These are phyloP conservation scores for Enteromius mattozi DNA, from an alignment of 2,797 vertebrate genomes.

Conservation along the genomic window DNA sequence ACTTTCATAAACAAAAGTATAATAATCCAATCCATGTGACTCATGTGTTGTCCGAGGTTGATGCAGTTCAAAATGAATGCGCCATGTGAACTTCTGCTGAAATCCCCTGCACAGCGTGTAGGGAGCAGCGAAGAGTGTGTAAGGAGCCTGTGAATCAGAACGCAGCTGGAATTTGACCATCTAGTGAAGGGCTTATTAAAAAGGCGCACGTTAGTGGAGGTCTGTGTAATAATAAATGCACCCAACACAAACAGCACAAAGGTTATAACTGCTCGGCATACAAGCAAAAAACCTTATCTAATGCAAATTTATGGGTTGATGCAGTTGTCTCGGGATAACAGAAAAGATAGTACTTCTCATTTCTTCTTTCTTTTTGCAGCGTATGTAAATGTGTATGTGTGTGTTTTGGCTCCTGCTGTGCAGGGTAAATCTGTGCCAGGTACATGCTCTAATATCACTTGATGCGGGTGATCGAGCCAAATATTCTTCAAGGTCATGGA, in stretches of 20 bases:
- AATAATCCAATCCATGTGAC: not conserved
- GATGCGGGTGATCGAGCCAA: conserved; percentile 19
- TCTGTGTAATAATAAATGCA: not conserved
- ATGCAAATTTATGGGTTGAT: conserved; percentile 29
- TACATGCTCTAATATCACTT: conserved; percentile 22
- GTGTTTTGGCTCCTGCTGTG: conserved; percentile 32
- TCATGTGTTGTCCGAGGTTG: not conserved
- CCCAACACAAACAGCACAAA: conserved; percentile 27
- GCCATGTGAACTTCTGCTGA: not conserved
- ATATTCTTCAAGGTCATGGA: conserved; percentile 24
- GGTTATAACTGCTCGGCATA: not conserved
- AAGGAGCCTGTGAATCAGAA: not conserved
- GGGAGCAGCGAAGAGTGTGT: not conserved
- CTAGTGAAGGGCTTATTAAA: conserved; percentile 1
- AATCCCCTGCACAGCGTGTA: conserved; percentile 6
- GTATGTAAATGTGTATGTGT: not conserved
- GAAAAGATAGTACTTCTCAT: conserved; percentile 17
- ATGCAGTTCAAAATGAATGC: not conserved
- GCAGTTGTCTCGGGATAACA: conserved; percentile 1
- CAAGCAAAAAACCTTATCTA: not conserved
- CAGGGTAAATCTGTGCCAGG: conserved; percentile 34
- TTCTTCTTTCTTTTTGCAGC: not conserved
- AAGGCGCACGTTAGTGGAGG: not conserved
- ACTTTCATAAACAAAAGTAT: not conserved
- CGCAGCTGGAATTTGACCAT: conserved; percentile 21